Evolutionary conservation across 2,888 invertebrate genomes (phyloP).

Genomic region (Tachina lurida): DNA sequence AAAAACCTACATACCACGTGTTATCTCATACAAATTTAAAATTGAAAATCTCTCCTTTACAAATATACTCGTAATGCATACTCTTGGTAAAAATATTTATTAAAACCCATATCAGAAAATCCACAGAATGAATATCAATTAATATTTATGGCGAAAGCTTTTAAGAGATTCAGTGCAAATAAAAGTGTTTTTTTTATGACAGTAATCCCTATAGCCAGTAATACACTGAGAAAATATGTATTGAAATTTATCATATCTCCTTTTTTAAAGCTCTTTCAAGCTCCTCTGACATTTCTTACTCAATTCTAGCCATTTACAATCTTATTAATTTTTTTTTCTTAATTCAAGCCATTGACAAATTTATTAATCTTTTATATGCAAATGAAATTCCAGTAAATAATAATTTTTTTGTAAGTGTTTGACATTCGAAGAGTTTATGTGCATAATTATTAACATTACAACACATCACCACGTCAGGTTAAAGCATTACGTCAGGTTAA

Average conservation of each 20-base stretch:
- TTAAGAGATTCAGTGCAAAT: neutral
- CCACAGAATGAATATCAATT: slow-evolving; percentile 45
- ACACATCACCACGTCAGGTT: neutral
- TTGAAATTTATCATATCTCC: too few relatives aligned
- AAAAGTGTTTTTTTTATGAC: neutral
- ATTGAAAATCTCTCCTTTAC: neutral
- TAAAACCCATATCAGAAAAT: slow-evolving; percentile 18
- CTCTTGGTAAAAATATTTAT: neutral
- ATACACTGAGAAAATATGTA: too few relatives aligned
- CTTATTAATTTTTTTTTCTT: too few relatives aligned
- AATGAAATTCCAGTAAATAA: neutral
- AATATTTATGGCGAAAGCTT: slow-evolving; percentile 34
- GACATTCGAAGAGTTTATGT: neutral
- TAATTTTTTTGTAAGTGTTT: slow-evolving; percentile 8
- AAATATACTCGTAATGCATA: neutral
- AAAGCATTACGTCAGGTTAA: slow-evolving; percentile 4
- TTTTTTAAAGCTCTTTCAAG: too few relatives aligned
- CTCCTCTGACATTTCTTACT: too few relatives aligned
- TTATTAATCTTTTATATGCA: neutral
- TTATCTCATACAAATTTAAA: neutral
- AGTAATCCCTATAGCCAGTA: too few relatives aligned
- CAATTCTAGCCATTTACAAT: too few relatives aligned
- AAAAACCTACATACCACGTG: neutral
- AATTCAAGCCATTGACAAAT: neutral
- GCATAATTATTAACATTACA: slow-evolving; percentile 39